phyloP scores from a whole-genome alignment of 2,113 vertebrate species.

The Edolisoma coerulescens region DNA sequence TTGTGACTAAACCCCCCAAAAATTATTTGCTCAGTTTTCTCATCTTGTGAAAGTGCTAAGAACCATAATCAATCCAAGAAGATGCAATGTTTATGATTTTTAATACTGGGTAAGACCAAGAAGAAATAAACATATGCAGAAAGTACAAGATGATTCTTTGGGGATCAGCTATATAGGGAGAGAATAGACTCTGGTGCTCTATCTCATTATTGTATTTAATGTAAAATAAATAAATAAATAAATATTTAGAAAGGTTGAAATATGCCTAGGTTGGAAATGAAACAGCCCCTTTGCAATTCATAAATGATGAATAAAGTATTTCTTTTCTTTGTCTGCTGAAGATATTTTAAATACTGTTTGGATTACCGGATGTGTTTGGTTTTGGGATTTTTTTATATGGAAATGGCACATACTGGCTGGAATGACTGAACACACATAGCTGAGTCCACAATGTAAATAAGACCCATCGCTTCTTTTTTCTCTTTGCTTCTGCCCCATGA shows the following conservation, averaged over 20 bases:
- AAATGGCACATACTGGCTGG: background rate
- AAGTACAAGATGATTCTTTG: background rate
- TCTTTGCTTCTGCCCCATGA: background rate
- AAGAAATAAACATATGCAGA: background rate
- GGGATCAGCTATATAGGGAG: background rate
- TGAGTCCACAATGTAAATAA: background rate
- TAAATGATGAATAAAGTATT: background rate
- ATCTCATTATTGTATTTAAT: background rate
- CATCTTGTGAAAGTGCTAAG: background rate
- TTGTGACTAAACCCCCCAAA: background rate
- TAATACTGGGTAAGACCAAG: background rate
- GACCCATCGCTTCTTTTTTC: background rate
- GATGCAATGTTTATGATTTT: background rate
- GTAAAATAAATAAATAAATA: background rate
- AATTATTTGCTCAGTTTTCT: background rate
- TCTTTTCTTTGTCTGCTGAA: background rate
- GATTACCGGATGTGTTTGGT: background rate
- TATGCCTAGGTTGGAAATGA: background rate
- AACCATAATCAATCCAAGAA: background rate
- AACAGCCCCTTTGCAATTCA: background rate
- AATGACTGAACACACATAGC: background rate
- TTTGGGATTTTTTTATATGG: rapidly evolving
- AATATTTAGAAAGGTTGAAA: background rate
- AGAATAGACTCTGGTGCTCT: background rate
- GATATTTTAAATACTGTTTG: background rate